Conservation (phyloP, 1,140 invertebrate species). For the Achatina immaculata region DNA sequence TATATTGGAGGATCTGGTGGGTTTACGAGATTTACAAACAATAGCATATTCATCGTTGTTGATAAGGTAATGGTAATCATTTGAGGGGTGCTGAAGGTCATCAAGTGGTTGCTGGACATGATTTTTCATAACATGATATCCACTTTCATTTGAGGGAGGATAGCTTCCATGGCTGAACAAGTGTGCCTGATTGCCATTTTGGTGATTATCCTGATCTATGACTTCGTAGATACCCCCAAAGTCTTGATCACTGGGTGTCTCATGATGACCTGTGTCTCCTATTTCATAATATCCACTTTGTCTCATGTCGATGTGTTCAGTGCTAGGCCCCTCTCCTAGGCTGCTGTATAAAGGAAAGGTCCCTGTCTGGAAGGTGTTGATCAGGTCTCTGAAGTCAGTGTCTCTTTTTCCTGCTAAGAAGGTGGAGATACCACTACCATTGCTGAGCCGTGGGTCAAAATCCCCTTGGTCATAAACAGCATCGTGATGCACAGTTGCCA, state of each 20-base stretch:
- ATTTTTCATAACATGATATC: background rate
- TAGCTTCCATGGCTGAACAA: background rate
- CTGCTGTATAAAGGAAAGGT: background rate
- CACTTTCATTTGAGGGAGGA: background rate
- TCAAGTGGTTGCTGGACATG: background rate
- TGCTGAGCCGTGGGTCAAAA: conserved; percentile 24
- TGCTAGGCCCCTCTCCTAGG: background rate
- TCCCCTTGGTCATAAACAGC: conserved; percentile 19
- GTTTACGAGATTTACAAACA: conserved; percentile 22
- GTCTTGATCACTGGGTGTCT: background rate
- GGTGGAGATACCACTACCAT: conserved; percentile 38
- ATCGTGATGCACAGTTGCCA: conserved; percentile 39
- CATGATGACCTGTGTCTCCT: background rate
- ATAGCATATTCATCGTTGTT: conserved; percentile 45
- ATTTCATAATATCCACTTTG: conserved; percentile 6
- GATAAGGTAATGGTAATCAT: conserved; percentile 31
- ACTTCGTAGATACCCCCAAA: background rate
- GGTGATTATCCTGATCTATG: background rate
- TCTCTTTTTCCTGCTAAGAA: conserved; percentile 36
- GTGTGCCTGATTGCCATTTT: background rate
- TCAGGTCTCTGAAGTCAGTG: conserved; percentile 37
- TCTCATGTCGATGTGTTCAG: background rate
- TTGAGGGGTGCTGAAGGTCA: conserved; percentile 11
- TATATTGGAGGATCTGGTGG: no score
- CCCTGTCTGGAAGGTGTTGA: conserved; percentile 22